Evolutionary conservation across 2,888 invertebrate genomes (phyloP).

Genomic region (Hydraecia micacea): DNA sequence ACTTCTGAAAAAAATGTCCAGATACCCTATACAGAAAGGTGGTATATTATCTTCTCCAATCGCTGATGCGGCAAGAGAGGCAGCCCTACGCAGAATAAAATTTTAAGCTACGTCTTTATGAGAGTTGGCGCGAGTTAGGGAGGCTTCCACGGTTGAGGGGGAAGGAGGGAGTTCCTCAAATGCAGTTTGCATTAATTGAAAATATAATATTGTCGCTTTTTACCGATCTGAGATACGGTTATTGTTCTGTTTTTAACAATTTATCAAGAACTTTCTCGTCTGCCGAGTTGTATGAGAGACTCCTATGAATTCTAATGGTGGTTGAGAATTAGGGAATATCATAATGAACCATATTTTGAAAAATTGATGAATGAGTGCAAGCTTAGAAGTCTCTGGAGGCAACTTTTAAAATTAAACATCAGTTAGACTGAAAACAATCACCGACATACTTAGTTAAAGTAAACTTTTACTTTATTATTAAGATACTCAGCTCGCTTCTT

Average conservation of each 20-base stretch:
- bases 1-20: background rate
- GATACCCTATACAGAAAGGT: background rate
- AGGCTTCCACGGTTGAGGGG: conserved; percentile 23
- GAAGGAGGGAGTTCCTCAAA: conserved; percentile 54
- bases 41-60: background rate
- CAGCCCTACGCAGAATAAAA: conserved; percentile 59
- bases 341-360: background rate
- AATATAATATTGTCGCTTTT: conserved; percentile 65
- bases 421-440: background rate
- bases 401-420: background rate
- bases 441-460: background rate
- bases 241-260: conserved; percentile 57
- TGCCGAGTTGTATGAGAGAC: conserved; percentile 10
- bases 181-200: conserved; percentile 68
- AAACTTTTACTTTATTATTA: background rate
- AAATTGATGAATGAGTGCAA: no score
- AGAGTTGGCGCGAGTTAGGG: conserved; percentile 63
- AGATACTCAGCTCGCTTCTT: background rate
- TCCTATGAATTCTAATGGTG: background rate
- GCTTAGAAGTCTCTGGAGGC: no score
- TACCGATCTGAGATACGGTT: conserved; percentile 61
- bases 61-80: conserved; percentile 3
- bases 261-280: conserved; percentile 13
- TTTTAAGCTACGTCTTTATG: conserved; percentile 63
- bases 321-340: background rate